Base-by-base conservation (phyloP, 2,113 vertebrate species). In the Psephotus haematonotus region DNA sequence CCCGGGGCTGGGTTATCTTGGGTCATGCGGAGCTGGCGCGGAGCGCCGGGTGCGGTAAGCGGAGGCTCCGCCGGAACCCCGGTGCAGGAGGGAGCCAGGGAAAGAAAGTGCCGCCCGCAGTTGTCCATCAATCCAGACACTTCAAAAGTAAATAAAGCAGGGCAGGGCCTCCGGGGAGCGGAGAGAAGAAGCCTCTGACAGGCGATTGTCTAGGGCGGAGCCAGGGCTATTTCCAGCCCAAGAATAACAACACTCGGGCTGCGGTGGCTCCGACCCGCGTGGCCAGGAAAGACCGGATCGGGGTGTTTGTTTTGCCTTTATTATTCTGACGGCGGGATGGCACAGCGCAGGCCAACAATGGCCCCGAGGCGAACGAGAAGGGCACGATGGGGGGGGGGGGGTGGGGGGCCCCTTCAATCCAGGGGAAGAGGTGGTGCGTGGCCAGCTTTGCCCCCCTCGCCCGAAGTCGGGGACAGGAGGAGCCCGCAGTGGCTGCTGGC, bases 111-210 rank as follows among this genome's bases (percentile, higher is more conserved):
- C 88, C 71, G 77, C 53, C 84, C 71, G 69, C 86, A 81, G 60
- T 27, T 83, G 83, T 92, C 86, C 85, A 90, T 91, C 91, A 84
- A 77, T 86, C 59, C 68, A 75, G 74, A 84, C 92, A 87, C 92
- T 95, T 95, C 82, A 78, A 95, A 95, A 95, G 96, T 94, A 96
- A 97, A 96, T 96, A 96, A 91, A 93, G 50, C 68, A 70, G 83
- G 88, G 91, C 82, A 80, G 68, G 81, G 93, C 91, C 95, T 91
- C 82, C 31, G 33, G 85, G 91, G 94, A 77, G 65, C 82, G 79
- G 75, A 90, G 86, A 90, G 93, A 90, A 75, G 89, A 94, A 80
- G 93, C 86, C 90, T 91, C 81, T 90, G 93, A 95, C 93, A 95
- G 86, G 23, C 92, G 68, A 82, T 71, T 88, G 91, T 94, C 91